Evolutionary conservation across 2,113 vertebrate species (phyloP).

Genomic region (Tapirus terrestris): DNA sequence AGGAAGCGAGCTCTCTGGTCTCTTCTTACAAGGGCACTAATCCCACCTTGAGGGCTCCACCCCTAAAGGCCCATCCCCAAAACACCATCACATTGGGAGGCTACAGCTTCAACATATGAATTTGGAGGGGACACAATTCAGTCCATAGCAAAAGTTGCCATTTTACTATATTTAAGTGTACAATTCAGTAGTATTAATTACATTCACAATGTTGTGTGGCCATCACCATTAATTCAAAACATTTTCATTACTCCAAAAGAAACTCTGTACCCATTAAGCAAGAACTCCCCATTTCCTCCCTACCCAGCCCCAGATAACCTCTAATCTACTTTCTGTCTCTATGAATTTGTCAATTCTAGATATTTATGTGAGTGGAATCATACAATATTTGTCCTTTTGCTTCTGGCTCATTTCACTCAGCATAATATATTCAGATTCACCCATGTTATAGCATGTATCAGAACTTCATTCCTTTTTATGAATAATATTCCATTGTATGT

Average conservation of each 20-base stretch:
- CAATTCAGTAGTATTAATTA: background rate
- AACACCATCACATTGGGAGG: background rate
- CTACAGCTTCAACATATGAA: background rate
- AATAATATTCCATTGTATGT: background rate
- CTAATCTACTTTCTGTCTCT: background rate
- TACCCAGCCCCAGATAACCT: background rate
- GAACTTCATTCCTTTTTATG: background rate
- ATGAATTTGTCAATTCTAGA: background rate
- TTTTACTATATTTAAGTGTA: background rate
- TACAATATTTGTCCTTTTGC: background rate
- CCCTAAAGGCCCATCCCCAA: background rate
- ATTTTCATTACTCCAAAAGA: background rate
- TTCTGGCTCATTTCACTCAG: background rate
- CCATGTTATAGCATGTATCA: background rate
- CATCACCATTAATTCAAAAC: background rate
- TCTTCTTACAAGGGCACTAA: background rate
- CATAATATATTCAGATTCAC: background rate
- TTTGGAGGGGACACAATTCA: background rate
- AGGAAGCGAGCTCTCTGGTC: background rate
- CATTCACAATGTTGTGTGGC: background rate
- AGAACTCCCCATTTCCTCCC: background rate
- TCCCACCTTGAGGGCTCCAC: background rate
- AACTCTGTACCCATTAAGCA: background rate
- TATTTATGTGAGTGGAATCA: background rate
- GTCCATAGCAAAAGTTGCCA: background rate